Evolutionary conservation across 2,113 vertebrate genomes (phyloP), one percentile per base, ranked within the genome.

Genomic region (Onychostoma macrolepis): DNA sequence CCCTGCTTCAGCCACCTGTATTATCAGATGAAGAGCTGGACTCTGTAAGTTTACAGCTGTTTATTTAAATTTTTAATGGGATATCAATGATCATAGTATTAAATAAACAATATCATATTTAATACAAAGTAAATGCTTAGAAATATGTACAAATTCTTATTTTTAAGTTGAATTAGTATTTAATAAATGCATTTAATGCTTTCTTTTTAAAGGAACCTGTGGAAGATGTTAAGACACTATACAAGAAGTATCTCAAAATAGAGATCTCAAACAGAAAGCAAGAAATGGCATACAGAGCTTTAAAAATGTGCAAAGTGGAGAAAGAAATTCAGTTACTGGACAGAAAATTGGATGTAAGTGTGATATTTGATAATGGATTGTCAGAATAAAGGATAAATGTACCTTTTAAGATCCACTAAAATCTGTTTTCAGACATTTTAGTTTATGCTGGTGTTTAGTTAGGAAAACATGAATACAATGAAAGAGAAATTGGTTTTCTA

Each of bases 261-360:
- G 86, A 87, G 80, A 87, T 87, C 2, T 74, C 45, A 26, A 87
- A 83, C 86, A 83, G 86, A 63, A 89, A 77, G 50, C 90, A 90
- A 67, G 90, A 90, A 74, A 90, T 90, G 30, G 84, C 88, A 1
- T 90, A 90, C 61, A 69, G 90, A 6, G 86, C 87, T 4, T 85
- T 90, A 48, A 90, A 90, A 85, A 90, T 90, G 90, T 80, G 74
- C 71, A 90, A 88, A 69, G 78, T 90, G 4, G 80, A 90, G 71
- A 90, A 89, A 80, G 89, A 90, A 82, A 90, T 89, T 21, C 80
- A 89, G 85, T 65, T 90, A 43, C 79, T 90, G 9, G 88, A 90
- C 79, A 88, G 81, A 63, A 84, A 89, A 58, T 26, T 89, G 87
- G 83, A 80, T 76, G 82, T 81, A 30, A 87, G 85, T 80, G 43